Percentiles rank a stretch among this genome's conserved stretches.
Conservation (phyloP, 2,888 invertebrate species). For the Hyposoter dolosus region DNA sequence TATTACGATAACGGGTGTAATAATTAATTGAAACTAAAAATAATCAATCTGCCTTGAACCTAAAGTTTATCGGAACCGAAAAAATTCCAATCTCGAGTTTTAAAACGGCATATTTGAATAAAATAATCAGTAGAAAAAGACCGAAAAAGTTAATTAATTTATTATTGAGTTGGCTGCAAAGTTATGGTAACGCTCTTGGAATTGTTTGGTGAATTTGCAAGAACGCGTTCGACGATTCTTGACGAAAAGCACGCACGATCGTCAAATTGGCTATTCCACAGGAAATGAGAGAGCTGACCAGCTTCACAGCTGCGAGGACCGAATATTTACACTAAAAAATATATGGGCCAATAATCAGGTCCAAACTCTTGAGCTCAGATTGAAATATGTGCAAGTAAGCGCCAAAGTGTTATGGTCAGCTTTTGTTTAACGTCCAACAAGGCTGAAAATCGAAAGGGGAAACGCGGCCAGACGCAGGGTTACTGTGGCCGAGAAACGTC, state of each 20-base stretch:
- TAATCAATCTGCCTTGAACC: not conserved
- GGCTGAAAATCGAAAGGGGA: slow-evolving; percentile 22
- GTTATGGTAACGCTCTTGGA: not conserved
- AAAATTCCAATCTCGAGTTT: not conserved
- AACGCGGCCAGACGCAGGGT: not conserved
- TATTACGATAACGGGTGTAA: not conserved
- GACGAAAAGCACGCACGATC: slow-evolving; percentile 9
- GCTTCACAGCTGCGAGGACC: not conserved
- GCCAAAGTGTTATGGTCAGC: slow-evolving; percentile 7
- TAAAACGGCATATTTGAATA: not conserved
- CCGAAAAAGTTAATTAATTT: not conserved
- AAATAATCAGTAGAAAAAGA: not conserved
- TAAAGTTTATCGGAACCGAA: not conserved
- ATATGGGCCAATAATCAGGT: slow-evolving; percentile 24
- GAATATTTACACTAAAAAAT: slow-evolving; percentile 46
- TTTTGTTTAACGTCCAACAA: slow-evolving; percentile 25
- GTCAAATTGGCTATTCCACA: not conserved
- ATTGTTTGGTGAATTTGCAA: not conserved
- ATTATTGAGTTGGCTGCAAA: not conserved
- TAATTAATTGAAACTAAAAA: not conserved
- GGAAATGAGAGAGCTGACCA: not conserved
- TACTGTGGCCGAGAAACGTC: slow-evolving; percentile 1
- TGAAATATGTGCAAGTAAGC: slow-evolving; percentile 8
- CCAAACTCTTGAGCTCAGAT: not conserved
- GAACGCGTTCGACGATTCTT: not conserved